Conservation (phyloP, 2,888 invertebrate genomes). For the Cataglyphis rosenhaueri region DNA sequence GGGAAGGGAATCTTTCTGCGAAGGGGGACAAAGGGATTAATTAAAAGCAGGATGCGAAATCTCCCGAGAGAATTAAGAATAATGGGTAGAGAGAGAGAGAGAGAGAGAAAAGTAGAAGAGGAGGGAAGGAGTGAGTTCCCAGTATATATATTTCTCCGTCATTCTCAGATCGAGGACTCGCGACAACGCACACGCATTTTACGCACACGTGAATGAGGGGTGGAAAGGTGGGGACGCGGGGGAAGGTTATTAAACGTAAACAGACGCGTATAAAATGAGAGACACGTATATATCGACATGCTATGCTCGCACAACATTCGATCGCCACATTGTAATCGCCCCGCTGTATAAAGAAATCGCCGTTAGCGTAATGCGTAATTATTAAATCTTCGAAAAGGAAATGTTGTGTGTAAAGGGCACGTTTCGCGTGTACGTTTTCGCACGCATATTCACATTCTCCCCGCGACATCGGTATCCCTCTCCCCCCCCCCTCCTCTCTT, state of each 20-base stretch:
- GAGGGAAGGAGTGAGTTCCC: not conserved
- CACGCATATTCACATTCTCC: slow-evolving; percentile 32
- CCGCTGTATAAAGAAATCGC: slow-evolving; percentile 44
- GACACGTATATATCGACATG: slow-evolving; percentile 35
- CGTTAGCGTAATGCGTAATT: slow-evolving; percentile 29
- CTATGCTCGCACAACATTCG: slow-evolving; percentile 43
- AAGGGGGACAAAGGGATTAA: not conserved
- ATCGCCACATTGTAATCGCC: slow-evolving; percentile 12
- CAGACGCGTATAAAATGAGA: slow-evolving; percentile 3
- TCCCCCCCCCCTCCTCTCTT: not conserved
- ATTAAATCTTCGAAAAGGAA: not conserved
- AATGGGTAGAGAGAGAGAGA: not conserved
- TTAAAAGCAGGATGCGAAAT: slow-evolving; percentile 7
- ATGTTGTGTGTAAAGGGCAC: slow-evolving; percentile 18
- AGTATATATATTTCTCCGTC: slow-evolving; percentile 25
- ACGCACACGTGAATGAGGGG: slow-evolving; percentile 16
- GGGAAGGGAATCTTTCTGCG: not conserved
- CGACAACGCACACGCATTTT: slow-evolving; percentile 46
- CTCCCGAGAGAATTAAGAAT: not conserved
- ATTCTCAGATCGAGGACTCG: slow-evolving; percentile 41
- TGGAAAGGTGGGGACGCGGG: not conserved
- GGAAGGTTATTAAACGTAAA: slow-evolving; percentile 18
- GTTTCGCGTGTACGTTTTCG: slow-evolving; percentile 15
- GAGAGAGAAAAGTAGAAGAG: no score
- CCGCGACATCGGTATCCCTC: slow-evolving; percentile 22